These are phyloP conservation scores for Cryptus armator DNA, from an alignment of 2,888 invertebrate genomes.

Conservation along the genomic window DNA sequence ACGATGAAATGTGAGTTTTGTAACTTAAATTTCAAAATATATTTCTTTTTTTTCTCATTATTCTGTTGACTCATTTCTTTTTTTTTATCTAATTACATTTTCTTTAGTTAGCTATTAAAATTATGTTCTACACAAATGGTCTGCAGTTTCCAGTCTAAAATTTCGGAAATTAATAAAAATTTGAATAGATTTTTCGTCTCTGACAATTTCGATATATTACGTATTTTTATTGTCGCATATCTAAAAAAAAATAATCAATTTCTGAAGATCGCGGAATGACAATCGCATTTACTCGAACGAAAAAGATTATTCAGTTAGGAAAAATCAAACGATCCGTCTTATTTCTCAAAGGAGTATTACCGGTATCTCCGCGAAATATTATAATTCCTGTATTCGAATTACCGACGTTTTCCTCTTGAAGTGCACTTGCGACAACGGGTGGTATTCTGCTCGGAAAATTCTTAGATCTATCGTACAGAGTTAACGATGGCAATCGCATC, in stretches of 20 bases:
- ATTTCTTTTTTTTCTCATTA: background rate
- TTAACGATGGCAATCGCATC: background rate
- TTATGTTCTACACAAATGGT: too few relatives aligned
- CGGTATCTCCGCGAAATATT: background rate
- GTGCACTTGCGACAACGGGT: conserved; percentile 52
- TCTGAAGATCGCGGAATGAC: too few relatives aligned
- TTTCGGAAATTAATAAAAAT: too few relatives aligned
- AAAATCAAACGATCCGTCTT: background rate
- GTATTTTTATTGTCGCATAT: too few relatives aligned
- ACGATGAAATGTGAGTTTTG: conserved; percentile 85
- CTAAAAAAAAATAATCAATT: too few relatives aligned
- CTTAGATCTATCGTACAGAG: conserved; percentile 49
- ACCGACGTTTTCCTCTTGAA: background rate
- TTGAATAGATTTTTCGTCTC: too few relatives aligned
- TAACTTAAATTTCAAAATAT: background rate
- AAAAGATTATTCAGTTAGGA: background rate
- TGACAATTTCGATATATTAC: too few relatives aligned
- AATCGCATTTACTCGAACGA: too few relatives aligned
- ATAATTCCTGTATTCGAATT: background rate
- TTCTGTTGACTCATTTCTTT: too few relatives aligned
- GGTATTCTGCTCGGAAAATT: conserved; percentile 70
- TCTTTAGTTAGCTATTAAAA: too few relatives aligned
- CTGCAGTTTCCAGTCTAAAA: too few relatives aligned
- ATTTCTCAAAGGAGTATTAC: background rate
- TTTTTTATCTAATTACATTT: too few relatives aligned